These are phyloP conservation scores for Drosophila anceps DNA, from an alignment of 2,888 invertebrate genomes.

Conservation along the genomic window DNA sequence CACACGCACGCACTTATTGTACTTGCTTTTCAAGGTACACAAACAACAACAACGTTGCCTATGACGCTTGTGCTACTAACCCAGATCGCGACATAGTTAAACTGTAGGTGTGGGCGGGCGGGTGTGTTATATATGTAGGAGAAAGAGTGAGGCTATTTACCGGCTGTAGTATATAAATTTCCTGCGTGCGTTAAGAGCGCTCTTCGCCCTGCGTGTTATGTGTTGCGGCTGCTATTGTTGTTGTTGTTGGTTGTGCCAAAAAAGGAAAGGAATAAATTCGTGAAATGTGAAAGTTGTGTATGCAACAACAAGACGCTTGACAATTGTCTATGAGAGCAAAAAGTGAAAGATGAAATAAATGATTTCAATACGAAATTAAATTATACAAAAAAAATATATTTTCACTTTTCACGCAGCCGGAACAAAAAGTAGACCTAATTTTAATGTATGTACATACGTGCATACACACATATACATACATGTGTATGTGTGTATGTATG, in stretches of 20 bases:
- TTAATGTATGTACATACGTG: too few relatives aligned
- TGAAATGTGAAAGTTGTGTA: slow-evolving; percentile 49
- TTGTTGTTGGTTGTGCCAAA: slow-evolving; percentile 35
- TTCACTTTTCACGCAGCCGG: slow-evolving; percentile 35
- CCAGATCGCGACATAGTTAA: slow-evolving; percentile 31
- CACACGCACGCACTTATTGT: background rate
- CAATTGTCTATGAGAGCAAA: slow-evolving; percentile 43
- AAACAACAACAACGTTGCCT: slow-evolving; percentile 34
- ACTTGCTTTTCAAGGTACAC: slow-evolving; percentile 47
- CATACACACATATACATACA: background rate
- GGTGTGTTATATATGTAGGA: too few relatives aligned
- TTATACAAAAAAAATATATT: slow-evolving; percentile 12
- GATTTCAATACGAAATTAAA: slow-evolving; percentile 27
- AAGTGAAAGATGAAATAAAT: slow-evolving; percentile 42
- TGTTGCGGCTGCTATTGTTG: slow-evolving; percentile 1
- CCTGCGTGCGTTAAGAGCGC: slow-evolving; percentile 15
- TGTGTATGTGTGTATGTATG: background rate
- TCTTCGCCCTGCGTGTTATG: slow-evolving; percentile 12
- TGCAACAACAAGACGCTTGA: slow-evolving; percentile 32
- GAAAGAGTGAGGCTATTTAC: slow-evolving; percentile 8
- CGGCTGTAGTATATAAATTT: slow-evolving; percentile 43
- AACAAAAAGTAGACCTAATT: slow-evolving; percentile 1
- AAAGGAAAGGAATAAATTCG: slow-evolving; percentile 62
- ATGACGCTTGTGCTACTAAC: slow-evolving; percentile 55
- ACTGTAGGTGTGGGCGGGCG: slow-evolving; percentile 1